A percentile compares a stretch with the other conserved stretches of the same genome.
phyloP scores from a whole-genome alignment of 2,888 invertebrate genomes.

The Netelia inedita region DNA sequence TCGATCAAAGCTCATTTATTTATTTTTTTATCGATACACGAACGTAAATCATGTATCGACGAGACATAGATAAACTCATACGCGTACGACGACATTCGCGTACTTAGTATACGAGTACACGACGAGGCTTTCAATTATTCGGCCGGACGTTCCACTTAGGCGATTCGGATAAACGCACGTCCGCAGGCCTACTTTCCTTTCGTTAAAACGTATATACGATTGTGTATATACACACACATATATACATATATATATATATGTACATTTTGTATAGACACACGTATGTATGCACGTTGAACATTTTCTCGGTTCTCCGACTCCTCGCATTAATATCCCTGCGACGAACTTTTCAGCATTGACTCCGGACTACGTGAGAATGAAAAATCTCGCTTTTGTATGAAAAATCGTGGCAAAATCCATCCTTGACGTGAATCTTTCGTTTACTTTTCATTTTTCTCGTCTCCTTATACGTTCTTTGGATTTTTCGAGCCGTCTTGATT shows the following conservation, averaged over 20 bases:
- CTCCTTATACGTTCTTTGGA: not conserved
- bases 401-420: not conserved
- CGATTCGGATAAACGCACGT: slow-evolving; percentile 70
- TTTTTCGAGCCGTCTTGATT: not conserved
- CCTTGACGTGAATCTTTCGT: not conserved
- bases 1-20: slow-evolving; percentile 8
- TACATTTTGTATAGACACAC: not conserved
- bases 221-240: not conserved
- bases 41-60: not conserved
- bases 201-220: slow-evolving; percentile 60
- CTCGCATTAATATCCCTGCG: slow-evolving; percentile 16
- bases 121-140: slow-evolving; percentile 69
- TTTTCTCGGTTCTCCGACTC: slow-evolving; percentile 46
- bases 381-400: not conserved
- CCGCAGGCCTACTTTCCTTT: slow-evolving; percentile 73
- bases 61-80: slow-evolving; percentile 4
- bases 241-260: slow-evolving; percentile 15
- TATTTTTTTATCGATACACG: not conserved
- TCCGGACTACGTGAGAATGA: not conserved
- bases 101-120: slow-evolving; percentile 7
- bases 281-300: slow-evolving; percentile 12
- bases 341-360: not conserved
- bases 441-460: not conserved
- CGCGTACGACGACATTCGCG: not conserved
- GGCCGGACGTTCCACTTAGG: slow-evolving; percentile 72